Conservation (phyloP, 2,113 vertebrate genomes). For the Elephantulus edwardii region DNA sequence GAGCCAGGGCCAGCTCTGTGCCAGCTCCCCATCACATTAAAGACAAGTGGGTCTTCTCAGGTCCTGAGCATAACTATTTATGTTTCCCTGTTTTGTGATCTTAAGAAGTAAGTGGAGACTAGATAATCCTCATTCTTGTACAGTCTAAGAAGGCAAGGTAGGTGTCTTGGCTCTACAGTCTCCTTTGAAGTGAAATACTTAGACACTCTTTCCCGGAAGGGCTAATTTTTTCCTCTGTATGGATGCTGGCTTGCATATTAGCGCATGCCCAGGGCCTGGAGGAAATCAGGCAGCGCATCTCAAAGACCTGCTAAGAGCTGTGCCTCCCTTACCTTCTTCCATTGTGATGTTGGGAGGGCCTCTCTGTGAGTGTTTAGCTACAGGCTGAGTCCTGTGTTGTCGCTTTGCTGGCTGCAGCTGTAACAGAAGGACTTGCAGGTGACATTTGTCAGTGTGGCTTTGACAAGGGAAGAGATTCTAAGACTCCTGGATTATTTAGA, state of each 20-base stretch:
- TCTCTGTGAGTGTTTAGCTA: background rate
- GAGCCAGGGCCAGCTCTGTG: background rate
- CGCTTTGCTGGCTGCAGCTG: background rate
- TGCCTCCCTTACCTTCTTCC: constrained; percentile 12
- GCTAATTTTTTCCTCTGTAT: background rate
- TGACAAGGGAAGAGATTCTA: background rate
- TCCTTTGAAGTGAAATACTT: constrained; percentile 53
- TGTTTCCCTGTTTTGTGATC: background rate
- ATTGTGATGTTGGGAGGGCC: background rate
- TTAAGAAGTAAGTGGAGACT: constrained; percentile 5
- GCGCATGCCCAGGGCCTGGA: background rate
- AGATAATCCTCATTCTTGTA: background rate
- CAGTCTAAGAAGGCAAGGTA: background rate
- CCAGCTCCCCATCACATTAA: background rate
- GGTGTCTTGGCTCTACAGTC: background rate
- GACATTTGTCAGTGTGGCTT: constrained; percentile 16
- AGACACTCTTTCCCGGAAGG: background rate
- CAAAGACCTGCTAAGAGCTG: background rate
- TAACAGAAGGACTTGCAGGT: background rate
- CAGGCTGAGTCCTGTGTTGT: background rate
- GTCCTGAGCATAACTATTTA: background rate
- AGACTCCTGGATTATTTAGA: constrained; percentile 19
- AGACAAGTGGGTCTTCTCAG: background rate
- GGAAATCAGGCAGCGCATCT: background rate
- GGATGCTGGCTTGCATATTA: background rate